These are phyloP conservation scores for Euura saliciscinereae DNA, from an alignment of 1,140 invertebrate genomes.

Conservation along the genomic window DNA sequence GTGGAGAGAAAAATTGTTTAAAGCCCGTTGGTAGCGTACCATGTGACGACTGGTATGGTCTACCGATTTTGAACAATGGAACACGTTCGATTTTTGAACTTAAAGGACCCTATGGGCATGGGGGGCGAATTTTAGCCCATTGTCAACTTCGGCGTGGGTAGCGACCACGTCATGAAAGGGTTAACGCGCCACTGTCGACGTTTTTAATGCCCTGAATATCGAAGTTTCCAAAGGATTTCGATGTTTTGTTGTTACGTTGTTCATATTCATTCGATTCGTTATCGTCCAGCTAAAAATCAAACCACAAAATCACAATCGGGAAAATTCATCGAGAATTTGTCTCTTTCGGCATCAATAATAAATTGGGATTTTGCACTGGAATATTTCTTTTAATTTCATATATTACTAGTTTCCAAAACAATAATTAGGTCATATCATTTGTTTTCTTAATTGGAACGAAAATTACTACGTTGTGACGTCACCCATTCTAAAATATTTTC, in stretches of 20 bases:
- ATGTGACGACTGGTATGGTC: constrained; percentile 34
- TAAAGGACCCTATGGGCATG: constrained; percentile 43
- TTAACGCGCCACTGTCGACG: constrained; percentile 29
- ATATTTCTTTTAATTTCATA: no score
- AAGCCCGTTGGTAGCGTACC: constrained; percentile 11
- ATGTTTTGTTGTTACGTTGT: neutral
- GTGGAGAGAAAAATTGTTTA: constrained; percentile 15
- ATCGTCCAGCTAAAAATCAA: no score
- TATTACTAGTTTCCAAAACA: no score
- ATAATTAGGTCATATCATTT: no score
- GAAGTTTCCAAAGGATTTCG: neutral
- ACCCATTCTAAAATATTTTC: no score
- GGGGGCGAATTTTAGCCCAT: neutral
- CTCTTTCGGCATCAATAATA: constrained; percentile 8
- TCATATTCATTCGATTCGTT: no score
- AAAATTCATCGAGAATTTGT: no score
- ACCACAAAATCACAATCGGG: no score
- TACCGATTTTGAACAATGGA: constrained; percentile 45
- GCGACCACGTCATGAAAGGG: constrained; percentile 25
- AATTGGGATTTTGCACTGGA: no score
- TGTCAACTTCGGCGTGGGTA: neutral
- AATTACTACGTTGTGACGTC: no score
- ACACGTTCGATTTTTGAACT: constrained; percentile 57
- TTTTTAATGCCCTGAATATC: neutral
- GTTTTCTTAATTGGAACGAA: no score